These are phyloP conservation scores for Diuraphis noxia DNA, from an alignment of 1,140 invertebrate species.

Conservation along the genomic window DNA sequence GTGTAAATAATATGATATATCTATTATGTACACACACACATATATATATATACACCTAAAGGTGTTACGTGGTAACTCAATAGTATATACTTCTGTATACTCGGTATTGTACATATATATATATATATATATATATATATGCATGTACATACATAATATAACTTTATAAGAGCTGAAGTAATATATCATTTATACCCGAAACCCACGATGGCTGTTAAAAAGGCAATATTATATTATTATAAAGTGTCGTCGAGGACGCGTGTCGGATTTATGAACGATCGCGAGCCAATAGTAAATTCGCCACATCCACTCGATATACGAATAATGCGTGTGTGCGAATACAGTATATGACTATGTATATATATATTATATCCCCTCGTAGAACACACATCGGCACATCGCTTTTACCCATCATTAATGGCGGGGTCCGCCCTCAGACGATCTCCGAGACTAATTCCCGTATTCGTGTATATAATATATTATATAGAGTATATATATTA, in stretches of 20 bases:
- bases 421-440: background rate
- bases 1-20: too few species aligned
- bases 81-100: background rate
- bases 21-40: background rate
- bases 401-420: conserved; percentile 34
- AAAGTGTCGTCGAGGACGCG: background rate
- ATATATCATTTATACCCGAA: conserved; percentile 14
- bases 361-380: background rate
- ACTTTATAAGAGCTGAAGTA: background rate
- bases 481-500: background rate
- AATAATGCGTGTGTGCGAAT: background rate
- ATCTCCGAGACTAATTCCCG: conserved; percentile 42
- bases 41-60: background rate
- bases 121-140: background rate
- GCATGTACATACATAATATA: background rate
- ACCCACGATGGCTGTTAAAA: background rate
- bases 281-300: conserved; percentile 17
- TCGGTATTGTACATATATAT: background rate
- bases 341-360: too few species aligned
- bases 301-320: conserved; percentile 28
- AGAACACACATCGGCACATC: background rate
- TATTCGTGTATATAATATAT: background rate
- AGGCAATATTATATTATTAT: conserved; percentile 31
- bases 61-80: background rate
- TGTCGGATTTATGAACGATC: conserved; percentile 53